Base-by-base conservation (phyloP, 1,140 invertebrate species). In the Propsilocerus akamusi region DNA sequence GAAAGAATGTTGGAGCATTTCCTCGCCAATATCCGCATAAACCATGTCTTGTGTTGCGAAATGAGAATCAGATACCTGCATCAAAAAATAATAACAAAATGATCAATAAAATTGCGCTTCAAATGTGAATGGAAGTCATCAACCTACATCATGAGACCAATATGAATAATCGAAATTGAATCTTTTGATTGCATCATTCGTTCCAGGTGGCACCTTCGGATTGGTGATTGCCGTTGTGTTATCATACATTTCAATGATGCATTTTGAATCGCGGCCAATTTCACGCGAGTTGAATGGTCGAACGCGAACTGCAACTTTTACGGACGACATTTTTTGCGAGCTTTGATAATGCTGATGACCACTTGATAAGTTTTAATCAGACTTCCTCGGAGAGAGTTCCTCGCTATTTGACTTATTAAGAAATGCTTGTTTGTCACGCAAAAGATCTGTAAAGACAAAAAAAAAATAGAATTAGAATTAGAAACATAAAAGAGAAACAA, bases 111-210 rank as follows among this genome's bases (percentile, higher is more conserved):
- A n/a, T n/a, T n/a, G n/a, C 20, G 7, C 6, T 47, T 22, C 22
- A 32, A 5, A 10, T 10, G n/a, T 37, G 32, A 26, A 25, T 7
- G n/a, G n/a, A n/a, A 24, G 50, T 41, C 23, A 34, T 25, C 24
- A 56, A 81, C 86, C 86, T 75, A 91, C 89, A 67, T 93, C 81
- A 69, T 94, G 90, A 51, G 95, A 99, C 86, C 91, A 97, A 64
- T 99, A 99, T 11, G 95, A 98, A 68, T 97, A 95, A 71, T 99
- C 96, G 71, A 90, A 99, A 64, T 94, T 97, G 72, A 98, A 99
- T 64, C 80, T 93, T 72, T 98, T 97, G 28, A 78, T 68, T 17
- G 80, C 72, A 57, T 93, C 87, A 70, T 90, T 91, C 53, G 75
- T 77, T 59, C 83, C 84, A 34, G 84, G 76, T 50, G 86, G 85